phyloP scores from a whole-genome alignment of 64 coral and sea anemone species.

The Stichodactyla helianthus region DNA sequence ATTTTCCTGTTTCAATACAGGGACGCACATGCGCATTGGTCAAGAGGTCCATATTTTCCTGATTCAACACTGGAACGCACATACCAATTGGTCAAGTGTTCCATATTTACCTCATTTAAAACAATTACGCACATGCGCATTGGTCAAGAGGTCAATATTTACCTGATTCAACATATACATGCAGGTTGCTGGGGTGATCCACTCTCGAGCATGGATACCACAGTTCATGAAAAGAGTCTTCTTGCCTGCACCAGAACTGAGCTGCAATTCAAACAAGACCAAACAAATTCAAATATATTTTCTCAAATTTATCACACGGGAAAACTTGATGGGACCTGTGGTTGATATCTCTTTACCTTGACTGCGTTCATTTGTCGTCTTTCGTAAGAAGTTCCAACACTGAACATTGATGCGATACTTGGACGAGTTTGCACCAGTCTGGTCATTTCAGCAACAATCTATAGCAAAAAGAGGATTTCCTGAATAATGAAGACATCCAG shows the following conservation, averaged over 20 bases:
- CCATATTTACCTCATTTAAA: too few relatives aligned
- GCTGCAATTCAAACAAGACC: not conserved
- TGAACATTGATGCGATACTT: not conserved
- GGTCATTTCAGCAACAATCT: not conserved
- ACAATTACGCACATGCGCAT: not conserved
- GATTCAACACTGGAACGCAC: not conserved
- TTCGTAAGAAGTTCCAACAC: constrained; percentile 8
- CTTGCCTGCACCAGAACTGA: constrained; percentile 48
- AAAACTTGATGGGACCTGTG: not conserved
- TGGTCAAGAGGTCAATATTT: not conserved
- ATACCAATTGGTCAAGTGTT: not conserved
- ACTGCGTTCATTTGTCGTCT: constrained; percentile 13
- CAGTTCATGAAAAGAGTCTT: constrained; percentile 85
- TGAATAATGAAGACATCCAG: too few relatives aligned
- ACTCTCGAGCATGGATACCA: constrained; percentile 84
- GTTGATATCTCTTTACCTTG: constrained; percentile 3
- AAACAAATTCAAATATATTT: not conserved
- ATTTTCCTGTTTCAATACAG: too few relatives aligned
- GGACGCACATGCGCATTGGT: not conserved
- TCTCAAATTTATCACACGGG: not conserved
- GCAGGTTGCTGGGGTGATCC: constrained; percentile 83
- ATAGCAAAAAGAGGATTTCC: too few relatives aligned
- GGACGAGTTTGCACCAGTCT: not conserved
- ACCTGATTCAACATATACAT: constrained; percentile 54
- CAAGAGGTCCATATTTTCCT: not conserved